A percentile compares a stretch with the other conserved stretches of the same genome.
Conservation (phyloP, 1,140 invertebrate genomes). For the Drosophila orena region DNA sequence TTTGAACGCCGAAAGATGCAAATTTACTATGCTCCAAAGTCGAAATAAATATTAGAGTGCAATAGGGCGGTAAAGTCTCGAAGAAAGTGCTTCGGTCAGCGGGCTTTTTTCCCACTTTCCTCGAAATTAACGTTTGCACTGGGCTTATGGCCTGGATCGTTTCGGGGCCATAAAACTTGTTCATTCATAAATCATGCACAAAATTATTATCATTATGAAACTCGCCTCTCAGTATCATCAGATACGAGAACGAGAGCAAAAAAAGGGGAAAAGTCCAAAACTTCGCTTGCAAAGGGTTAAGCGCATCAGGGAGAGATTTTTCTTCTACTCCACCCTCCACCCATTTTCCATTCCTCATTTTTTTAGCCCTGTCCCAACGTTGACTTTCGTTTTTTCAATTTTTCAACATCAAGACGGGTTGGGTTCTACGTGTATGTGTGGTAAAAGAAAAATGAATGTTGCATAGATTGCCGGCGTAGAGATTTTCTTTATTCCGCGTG, state of each 20-base stretch:
- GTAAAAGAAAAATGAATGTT: constrained; percentile 79
- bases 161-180: constrained; percentile 75
- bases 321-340: constrained; percentile 16
- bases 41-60: constrained; percentile 83
- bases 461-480: constrained; percentile 62
- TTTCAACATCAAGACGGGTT: constrained; percentile 69
- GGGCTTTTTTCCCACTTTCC: neutral
- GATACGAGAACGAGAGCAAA: constrained; percentile 18
- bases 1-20: constrained; percentile 78
- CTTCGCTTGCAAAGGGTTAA: constrained; percentile 60
- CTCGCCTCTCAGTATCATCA: constrained; percentile 76
- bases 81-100: constrained; percentile 19
- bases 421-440: constrained; percentile 44
- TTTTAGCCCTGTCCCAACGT: constrained; percentile 21
- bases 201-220: constrained; percentile 84
- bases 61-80: constrained; percentile 51
- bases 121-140: constrained; percentile 76
- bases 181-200: constrained; percentile 82
- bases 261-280: constrained; percentile 11
- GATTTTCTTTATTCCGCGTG: constrained; percentile 38
- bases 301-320: constrained; percentile 62
- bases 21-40: constrained; percentile 77
- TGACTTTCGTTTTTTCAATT: constrained; percentile 80
- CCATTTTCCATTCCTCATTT: constrained; percentile 25
- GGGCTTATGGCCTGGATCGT: constrained; percentile 56